phyloP scores from a whole-genome alignment of 37 sponge, comb jelly and placozoan genomes.

The Mnemiopsis leidyi region DNA sequence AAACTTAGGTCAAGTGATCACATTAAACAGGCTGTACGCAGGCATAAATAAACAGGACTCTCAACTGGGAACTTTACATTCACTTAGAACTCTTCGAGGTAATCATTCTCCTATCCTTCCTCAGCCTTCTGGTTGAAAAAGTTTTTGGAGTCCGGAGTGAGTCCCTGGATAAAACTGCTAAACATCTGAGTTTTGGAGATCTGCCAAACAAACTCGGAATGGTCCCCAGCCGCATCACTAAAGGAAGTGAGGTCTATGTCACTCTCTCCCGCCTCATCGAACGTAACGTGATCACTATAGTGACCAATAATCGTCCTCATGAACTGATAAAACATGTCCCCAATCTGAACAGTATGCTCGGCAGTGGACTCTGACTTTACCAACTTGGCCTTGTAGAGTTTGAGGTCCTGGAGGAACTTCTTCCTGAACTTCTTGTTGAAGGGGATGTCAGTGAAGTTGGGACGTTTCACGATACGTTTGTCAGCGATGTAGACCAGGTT shows the following conservation, averaged over 20 bases:
- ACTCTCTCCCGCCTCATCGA: constrained; percentile 9
- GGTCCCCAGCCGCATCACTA: constrained; percentile 7
- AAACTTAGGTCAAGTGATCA: neutral
- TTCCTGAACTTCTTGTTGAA: constrained; percentile 65
- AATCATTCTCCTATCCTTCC: neutral
- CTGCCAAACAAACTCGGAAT: constrained; percentile 53
- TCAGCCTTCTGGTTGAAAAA: neutral
- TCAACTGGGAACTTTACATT: neutral
- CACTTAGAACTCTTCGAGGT: neutral
- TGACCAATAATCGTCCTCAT: constrained; percentile 56
- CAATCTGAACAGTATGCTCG: constrained; percentile 7
- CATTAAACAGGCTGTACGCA: too few relatives aligned
- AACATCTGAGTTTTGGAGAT: constrained; percentile 64
- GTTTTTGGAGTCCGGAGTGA: neutral
- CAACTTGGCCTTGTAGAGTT: constrained; percentile 9
- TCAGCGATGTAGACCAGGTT: constrained; percentile 19
- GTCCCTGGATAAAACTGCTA: constrained; percentile 44
- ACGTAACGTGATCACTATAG: constrained; percentile 46
- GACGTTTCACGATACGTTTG: constrained; percentile 26
- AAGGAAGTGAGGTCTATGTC: constrained; percentile 4
- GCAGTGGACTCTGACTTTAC: neutral
- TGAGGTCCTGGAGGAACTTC: constrained; percentile 11
- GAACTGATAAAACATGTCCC: constrained; percentile 58
- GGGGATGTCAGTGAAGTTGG: constrained; percentile 65
- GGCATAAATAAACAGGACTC: neutral